Evolutionary conservation across 2,797 vertebrate genomes (phyloP).

Genomic region (Tangara arthus): DNA sequence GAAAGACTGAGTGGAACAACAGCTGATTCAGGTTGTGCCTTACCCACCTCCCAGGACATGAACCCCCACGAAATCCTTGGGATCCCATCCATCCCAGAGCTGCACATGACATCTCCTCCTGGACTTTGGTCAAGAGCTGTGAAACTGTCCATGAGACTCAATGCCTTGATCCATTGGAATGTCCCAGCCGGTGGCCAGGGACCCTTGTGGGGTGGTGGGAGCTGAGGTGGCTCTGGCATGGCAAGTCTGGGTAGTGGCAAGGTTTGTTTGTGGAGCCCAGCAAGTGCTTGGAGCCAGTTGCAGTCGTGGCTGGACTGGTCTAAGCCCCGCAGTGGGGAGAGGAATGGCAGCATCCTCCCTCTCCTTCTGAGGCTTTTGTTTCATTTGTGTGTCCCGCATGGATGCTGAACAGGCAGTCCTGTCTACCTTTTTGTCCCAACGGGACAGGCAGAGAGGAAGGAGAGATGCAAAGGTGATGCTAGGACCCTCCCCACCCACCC

Average conservation of each 20-base stretch:
- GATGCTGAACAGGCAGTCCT: neutral
- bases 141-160: neutral
- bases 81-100: accelerated
- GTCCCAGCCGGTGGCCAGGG: accelerated
- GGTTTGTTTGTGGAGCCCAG: neutral
- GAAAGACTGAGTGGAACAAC: accelerated
- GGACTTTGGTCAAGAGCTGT: neutral
- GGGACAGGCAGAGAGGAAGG: constrained; percentile 19
- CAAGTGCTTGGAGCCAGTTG: neutral
- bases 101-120: neutral
- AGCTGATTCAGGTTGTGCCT: neutral
- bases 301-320: accelerated
- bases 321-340: neutral
- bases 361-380: neutral
- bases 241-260: neutral
- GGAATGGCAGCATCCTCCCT: neutral
- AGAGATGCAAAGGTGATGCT: neutral
- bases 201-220: accelerated
- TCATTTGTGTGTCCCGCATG: neutral
- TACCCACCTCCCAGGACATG: neutral
- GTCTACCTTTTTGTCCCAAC: neutral
- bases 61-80: accelerated
- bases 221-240: accelerated
- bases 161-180: accelerated
- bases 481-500: constrained; percentile 69